These are phyloP conservation scores for Ochotona princeps DNA, from an alignment of 2,113 vertebrate species.

Conservation along the genomic window DNA sequence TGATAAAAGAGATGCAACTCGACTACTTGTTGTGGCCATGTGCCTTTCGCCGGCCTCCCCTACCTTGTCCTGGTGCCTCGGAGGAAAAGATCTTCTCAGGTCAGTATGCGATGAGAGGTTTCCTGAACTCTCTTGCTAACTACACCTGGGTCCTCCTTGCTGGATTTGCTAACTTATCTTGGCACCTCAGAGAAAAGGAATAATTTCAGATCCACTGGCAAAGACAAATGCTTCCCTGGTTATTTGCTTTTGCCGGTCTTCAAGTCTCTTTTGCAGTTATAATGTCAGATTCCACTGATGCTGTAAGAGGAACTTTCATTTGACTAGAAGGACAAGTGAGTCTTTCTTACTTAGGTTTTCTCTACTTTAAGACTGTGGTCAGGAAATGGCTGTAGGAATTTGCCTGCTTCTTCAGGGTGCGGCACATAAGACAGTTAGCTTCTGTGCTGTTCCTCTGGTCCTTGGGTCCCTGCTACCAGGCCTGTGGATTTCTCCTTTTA, in stretches of 20 bases:
- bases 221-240: not conserved
- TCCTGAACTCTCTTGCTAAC: not conserved
- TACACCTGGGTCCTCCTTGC: not conserved
- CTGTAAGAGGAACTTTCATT: not conserved
- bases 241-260: not conserved
- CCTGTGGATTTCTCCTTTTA: not conserved
- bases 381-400: not conserved
- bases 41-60: not conserved
- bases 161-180: not conserved
- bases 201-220: not conserved
- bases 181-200: not conserved
- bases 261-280: no score
- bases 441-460: not conserved
- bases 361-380: not conserved
- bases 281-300: not conserved
- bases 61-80: not conserved
- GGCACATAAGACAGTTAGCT: not conserved
- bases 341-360: not conserved
- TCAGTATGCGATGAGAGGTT: not conserved
- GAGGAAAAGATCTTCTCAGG: not conserved
- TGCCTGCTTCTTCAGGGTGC: not conserved
- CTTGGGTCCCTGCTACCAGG: not conserved
- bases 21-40: not conserved
- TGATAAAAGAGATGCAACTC: not conserved
- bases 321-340: not conserved